Base-by-base conservation (phyloP, 1,140 invertebrate genomes). In the Drosophila kepulauana region DNA sequence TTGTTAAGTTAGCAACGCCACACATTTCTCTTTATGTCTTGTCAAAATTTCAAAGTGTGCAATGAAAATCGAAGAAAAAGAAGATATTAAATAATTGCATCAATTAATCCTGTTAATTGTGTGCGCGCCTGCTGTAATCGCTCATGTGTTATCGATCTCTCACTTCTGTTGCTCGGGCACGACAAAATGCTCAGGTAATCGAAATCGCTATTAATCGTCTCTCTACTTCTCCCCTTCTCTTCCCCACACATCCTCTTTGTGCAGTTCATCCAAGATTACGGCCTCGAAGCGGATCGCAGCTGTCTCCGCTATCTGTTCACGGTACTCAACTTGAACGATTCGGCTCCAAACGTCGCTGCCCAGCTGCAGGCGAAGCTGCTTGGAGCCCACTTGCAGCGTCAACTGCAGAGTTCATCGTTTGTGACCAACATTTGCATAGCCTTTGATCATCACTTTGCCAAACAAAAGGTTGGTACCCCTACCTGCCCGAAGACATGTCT, bases 221-320 rank as follows among this genome's bases (percentile, higher is more conserved):
- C 33, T 56, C 7, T 33, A 41, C 25, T 13, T 46, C 15, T 35
- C 28, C 13, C 54, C 49, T 43, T 41, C 38, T 48, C 45, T 57
- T 64, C 62, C 6, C 20, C 35, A 38, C 6, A 38, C 20, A 25
- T 25, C 3, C 20, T 25, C 20, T 33, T 54, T 49, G 16, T 91
- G 74, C 93, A 97, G 97, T 94, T 97, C 93, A 95, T 97, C 74
- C 94, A 94, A 93, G 94, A 95, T 92, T 95, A 97, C 94, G 96
- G 97, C 93, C 94, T 96, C 93, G 97, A 97, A 94, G 96, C 96
- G 93, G 96, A 97, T 94, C 95, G 96, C 94, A 97, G 97, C 94
- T 95, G 97, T 92, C 95, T 97, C 93, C 96, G 96, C 93, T 97
- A 96, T 94, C 95, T 98, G 93, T 97, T 97, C 93, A 97, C 96